Evolutionary conservation across 2,888 invertebrate genomes (phyloP), one percentile per base, ranked within the genome.

Genomic region (Platerodrilus igneus): DNA sequence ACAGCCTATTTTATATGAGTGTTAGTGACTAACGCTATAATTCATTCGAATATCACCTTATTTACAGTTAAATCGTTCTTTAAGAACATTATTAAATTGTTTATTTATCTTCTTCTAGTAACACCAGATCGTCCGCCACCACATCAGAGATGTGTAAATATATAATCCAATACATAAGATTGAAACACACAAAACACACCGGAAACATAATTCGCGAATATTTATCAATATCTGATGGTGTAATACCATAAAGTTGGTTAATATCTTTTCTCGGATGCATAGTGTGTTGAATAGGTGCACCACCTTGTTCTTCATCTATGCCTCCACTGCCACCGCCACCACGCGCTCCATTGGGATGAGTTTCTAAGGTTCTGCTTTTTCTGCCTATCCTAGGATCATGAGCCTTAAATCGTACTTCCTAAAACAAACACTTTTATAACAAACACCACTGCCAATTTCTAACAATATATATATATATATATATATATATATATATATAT

Each of bases 161-260:
- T 66, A 93, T 92, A 71, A 93, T 92, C 93, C 93, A 93, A 75
- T 93, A 93, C 92, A 93, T 92, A 58, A 93, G 81, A 74, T 97
- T 97, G 80, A 97, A 97, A 73, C 95, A 89, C 53, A 96, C 88
- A 78, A 97, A 97, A 75, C 95, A 91, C 61, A 95, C 90, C 37
- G 97, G 97, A 71, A 99, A 99, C 62, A 95, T 86, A 71, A 96
- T 92, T 64, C 97, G 84, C 48, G 96, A 95, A 71, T 96, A 96
- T 75, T 96, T 96, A 81, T 97, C 97, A 72, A 97, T 97, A 73
- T 94, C 95, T 68, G 94, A 94, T 43, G 94, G 94, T 60, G 92
- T 92, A 69, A 92, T 87, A 61, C 88, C 90, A 72, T 86, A 80
- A 58, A 91, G 76, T 71, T 90, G 90, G 78, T 88, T 90, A 72